A percentile compares a stretch with the other conserved stretches of the same genome.
These are phyloP conservation scores for Theretra japonica DNA, from an alignment of 2,888 invertebrate species.

Conservation along the genomic window DNA sequence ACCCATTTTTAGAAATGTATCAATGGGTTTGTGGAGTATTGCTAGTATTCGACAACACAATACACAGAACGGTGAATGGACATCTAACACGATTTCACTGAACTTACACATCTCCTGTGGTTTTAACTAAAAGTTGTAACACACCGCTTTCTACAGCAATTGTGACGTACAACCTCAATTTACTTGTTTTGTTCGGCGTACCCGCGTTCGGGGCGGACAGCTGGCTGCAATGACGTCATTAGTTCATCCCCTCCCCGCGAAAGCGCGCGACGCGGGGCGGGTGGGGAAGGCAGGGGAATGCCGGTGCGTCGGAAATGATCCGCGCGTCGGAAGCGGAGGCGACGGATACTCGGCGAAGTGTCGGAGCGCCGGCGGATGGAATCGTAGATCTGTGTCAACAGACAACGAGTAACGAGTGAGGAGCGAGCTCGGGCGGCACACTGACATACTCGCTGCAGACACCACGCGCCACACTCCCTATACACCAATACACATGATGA, in stretches of 20 bases:
- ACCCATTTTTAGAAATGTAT: too few relatives aligned
- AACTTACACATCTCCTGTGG: too few relatives aligned
- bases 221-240: slow-evolving; percentile 5
- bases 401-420: background rate
- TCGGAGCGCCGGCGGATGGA: background rate
- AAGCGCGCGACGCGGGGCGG: too few relatives aligned
- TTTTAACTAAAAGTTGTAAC: too few relatives aligned
- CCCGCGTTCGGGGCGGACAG: slow-evolving; percentile 24
- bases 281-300: background rate
- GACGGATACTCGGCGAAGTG: slow-evolving; percentile 19
- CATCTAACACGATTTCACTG: too few relatives aligned
- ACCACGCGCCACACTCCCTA: too few relatives aligned
- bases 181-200: slow-evolving; percentile 37
- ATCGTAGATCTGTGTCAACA: slow-evolving; percentile 8
- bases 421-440: background rate
- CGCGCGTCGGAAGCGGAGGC: slow-evolving; percentile 35
- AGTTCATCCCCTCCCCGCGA: background rate
- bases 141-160: background rate
- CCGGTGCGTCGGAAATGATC: slow-evolving; percentile 34
- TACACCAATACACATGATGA: too few relatives aligned
- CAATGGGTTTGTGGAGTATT: too few relatives aligned
- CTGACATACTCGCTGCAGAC: background rate
- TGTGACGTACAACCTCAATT: slow-evolving; percentile 28
- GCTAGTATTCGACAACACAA: too few relatives aligned
- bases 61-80: too few relatives aligned